phyloP scores from a whole-genome alignment of 2,888 invertebrate species.

The Amphipyra berbera region DNA sequence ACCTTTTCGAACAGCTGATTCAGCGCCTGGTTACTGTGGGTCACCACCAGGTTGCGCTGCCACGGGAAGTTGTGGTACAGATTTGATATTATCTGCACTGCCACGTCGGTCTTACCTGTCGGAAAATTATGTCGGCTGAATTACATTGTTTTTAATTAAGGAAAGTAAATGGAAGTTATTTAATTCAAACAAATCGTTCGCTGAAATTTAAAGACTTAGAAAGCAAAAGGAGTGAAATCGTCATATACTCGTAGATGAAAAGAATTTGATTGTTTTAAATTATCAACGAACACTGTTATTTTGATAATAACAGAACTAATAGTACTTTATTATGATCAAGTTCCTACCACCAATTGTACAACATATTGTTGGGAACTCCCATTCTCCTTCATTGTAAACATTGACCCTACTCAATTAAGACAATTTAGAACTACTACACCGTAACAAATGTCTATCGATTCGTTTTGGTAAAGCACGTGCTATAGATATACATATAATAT shows the following conservation, averaged over 20 bases:
- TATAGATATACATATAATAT: too few species aligned
- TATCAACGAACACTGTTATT: too few species aligned
- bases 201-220: too few species aligned
- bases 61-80: slow-evolving; percentile 99
- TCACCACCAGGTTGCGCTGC: slow-evolving; percentile 99
- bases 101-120: slow-evolving; percentile 98
- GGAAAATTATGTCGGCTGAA: neutral
- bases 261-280: too few species aligned
- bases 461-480: neutral
- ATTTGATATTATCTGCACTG: slow-evolving; percentile 99
- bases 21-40: slow-evolving; percentile 99
- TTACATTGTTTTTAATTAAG: neutral
- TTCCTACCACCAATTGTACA: neutral
- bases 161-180: neutral
- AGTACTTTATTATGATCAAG: neutral
- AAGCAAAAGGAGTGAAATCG: too few species aligned
- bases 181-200: too few species aligned
- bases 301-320: too few species aligned
- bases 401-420: too few species aligned
- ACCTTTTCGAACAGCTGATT: slow-evolving; percentile 99
- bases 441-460: neutral
- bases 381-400: too few species aligned
- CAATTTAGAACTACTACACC: slow-evolving; percentile 3
- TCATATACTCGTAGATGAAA: too few species aligned
- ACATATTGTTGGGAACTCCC: too few species aligned